A percentile compares a stretch with the other conserved stretches of the same genome.
Conservation (phyloP, 2,113 vertebrate species). For the Talpa occidentalis region DNA sequence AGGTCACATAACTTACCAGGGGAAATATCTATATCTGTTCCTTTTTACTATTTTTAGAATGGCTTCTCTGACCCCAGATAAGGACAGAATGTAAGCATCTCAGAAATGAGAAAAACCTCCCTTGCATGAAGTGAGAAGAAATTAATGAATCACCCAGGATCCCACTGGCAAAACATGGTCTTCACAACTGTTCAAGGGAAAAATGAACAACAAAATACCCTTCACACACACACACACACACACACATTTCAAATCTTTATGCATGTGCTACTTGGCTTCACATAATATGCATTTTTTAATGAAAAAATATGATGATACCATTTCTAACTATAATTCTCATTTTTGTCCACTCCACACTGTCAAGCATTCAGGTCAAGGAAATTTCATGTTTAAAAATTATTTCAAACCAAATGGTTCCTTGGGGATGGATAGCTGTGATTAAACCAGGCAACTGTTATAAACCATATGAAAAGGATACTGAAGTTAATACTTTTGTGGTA, state of each 20-base stretch:
- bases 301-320: constrained; percentile 29
- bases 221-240: background rate
- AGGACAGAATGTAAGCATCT: background rate
- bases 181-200: constrained; percentile 57
- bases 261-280: constrained; percentile 8
- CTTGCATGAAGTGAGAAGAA: constrained; percentile 68
- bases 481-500: background rate
- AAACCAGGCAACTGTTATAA: constrained; percentile 52
- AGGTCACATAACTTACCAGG: background rate
- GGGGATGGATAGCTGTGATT: constrained; percentile 65
- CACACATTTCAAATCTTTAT: background rate
- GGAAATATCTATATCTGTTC: background rate
- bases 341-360: constrained; percentile 58
- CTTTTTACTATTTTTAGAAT: background rate
- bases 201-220: constrained; percentile 33
- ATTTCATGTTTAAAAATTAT: constrained; percentile 64
- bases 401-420: constrained; percentile 68
- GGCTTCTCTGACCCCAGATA: background rate
- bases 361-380: constrained; percentile 73
- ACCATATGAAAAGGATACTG: constrained; percentile 41
- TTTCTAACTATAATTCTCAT: constrained; percentile 37
- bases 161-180: constrained; percentile 62
- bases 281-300: constrained; percentile 10
- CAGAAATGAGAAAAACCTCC: constrained; percentile 56
- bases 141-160: constrained; percentile 79